A percentile compares a stretch with the other conserved stretches of the same genome.
Conservation (phyloP, 53 echinoderm and acorn worm species). For the Stichopus horrens region DNA sequence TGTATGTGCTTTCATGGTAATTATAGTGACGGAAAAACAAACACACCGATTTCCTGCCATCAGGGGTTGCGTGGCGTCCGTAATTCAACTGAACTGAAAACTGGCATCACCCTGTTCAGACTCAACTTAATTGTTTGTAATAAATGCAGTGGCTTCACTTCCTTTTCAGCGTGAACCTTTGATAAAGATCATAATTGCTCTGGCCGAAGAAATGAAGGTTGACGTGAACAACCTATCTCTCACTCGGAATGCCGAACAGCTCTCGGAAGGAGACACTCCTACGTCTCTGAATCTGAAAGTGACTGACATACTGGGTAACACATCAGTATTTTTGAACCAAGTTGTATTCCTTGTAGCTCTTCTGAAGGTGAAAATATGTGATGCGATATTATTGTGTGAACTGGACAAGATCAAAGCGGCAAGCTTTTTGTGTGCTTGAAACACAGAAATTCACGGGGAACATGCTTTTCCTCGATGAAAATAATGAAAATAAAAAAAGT, state of each 20-base stretch:
- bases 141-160: too few relatives aligned
- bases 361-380: too few relatives aligned
- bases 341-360: too few relatives aligned
- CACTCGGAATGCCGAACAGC: slow-evolving; percentile 62
- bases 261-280: slow-evolving; percentile 68
- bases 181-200: slow-evolving; percentile 52
- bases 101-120: too few relatives aligned
- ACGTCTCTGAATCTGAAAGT: slow-evolving; percentile 60
- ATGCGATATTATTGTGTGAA: too few relatives aligned
- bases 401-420: too few relatives aligned
- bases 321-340: neutral
- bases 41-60: too few relatives aligned
- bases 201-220: slow-evolving; percentile 56
- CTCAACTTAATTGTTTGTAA: too few relatives aligned
- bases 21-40: too few relatives aligned
- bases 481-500: neutral
- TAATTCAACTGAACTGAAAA: too few relatives aligned
- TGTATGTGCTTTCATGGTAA: too few relatives aligned
- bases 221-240: slow-evolving; percentile 50
- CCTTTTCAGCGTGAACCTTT: slow-evolving; percentile 58
- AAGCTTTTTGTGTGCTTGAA: neutral
- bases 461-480: neutral
- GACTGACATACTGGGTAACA: slow-evolving; percentile 83
- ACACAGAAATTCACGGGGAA: neutral
- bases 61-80: too few relatives aligned